Conservation (phyloP, 2,113 vertebrate species). For the Anhinga anhinga region DNA sequence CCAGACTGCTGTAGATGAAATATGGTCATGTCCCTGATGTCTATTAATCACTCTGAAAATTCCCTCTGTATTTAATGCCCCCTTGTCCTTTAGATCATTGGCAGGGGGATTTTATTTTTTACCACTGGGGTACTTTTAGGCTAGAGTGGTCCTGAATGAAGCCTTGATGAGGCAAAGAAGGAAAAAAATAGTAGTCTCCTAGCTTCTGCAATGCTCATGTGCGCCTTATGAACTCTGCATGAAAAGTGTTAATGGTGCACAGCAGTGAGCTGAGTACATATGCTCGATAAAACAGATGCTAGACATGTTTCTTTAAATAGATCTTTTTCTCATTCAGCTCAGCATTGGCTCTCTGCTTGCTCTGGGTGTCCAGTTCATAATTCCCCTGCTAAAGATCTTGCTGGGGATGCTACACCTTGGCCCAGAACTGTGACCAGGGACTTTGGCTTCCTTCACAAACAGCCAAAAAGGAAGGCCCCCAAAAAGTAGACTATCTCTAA, state of each 20-base stretch:
- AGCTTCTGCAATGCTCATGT: not conserved
- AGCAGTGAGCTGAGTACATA: not conserved
- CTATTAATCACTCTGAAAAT: not conserved
- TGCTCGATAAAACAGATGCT: conserved; percentile 18
- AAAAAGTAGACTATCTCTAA: not conserved
- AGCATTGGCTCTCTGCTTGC: not conserved
- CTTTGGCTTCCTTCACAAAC: not conserved
- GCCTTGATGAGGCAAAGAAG: not conserved
- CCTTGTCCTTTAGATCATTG: not conserved
- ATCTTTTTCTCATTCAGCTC: conserved; percentile 12
- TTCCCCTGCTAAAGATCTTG: not conserved
- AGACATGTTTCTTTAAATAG: conserved; percentile 14
- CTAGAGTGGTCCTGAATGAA: not conserved
- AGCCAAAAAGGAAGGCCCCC: not conserved
- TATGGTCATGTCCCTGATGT: not conserved
- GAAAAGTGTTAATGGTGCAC: conserved; percentile 12
- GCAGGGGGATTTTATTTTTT: not conserved
- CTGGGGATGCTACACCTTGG: not conserved
- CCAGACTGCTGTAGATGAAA: not conserved
- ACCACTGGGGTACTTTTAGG: not conserved
- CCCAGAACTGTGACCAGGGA: not conserved
- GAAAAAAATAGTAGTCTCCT: not conserved
- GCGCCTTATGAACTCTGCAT: not conserved
- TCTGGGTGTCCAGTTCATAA: not conserved
- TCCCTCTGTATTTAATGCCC: not conserved